Evolutionary conservation across 2,113 vertebrate species (phyloP).

Genomic region (Pollimyrus isidori): DNA sequence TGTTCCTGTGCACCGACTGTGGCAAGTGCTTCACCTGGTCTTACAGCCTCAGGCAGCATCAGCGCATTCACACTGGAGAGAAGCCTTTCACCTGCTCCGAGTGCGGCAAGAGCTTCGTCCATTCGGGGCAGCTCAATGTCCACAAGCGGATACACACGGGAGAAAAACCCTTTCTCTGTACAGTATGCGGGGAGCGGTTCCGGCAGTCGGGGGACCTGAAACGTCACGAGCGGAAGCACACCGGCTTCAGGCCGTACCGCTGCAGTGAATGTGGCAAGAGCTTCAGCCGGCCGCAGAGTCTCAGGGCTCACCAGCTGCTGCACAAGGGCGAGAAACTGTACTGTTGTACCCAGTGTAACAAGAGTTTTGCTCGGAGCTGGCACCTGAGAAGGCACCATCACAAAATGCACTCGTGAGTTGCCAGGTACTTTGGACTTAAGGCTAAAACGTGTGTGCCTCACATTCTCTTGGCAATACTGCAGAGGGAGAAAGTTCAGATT

Average conservation of each 20-base stretch:
- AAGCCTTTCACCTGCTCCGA: conserved; percentile 56
- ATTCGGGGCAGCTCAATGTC: conserved; percentile 60
- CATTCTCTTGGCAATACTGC: not conserved
- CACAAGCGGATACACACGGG: conserved; percentile 64
- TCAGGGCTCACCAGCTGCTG: conserved; percentile 63
- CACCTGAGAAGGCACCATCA: conserved; percentile 64
- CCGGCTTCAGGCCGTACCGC: conserved; percentile 55
- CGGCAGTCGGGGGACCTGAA: conserved; percentile 64
- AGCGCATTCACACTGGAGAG: conserved; percentile 63
- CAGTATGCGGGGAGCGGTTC: conserved; percentile 66
- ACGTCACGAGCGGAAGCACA: conserved; percentile 65
- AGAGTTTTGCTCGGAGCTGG: conserved; percentile 63
- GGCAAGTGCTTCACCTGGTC: conserved; percentile 59
- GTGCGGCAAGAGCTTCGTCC: conserved; percentile 60
- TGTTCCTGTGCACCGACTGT: conserved; percentile 60
- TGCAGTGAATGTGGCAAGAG: conserved; percentile 61
- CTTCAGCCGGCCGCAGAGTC: conserved; percentile 66
- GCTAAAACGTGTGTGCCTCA: not conserved
- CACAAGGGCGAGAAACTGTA: conserved; percentile 61
- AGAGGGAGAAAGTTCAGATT: not conserved
- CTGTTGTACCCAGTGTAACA: conserved; percentile 58
- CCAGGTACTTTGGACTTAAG: not conserved
- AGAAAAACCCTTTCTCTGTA: conserved; percentile 65
- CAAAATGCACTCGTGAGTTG: conserved; percentile 57
- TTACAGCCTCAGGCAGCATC: conserved; percentile 61